Percentiles rank a stretch among this genome's conserved stretches.
phyloP scores from a whole-genome alignment of 2,888 invertebrate species.

The Rhamnusium bicolor region DNA sequence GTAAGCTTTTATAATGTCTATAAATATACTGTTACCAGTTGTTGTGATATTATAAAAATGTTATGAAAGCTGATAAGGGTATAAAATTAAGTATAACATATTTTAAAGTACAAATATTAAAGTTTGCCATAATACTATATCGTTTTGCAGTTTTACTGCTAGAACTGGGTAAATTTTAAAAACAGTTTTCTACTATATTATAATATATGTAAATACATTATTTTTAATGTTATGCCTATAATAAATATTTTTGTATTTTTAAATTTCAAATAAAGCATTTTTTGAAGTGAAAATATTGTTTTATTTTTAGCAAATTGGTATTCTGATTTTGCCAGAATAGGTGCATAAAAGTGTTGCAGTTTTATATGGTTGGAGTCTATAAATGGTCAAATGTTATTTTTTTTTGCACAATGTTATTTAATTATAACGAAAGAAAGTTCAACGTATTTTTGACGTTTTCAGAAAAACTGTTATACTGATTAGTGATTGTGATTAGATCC shows the following conservation, averaged over 20 bases:
- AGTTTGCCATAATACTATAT: slow-evolving; percentile 33
- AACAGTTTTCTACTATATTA: slow-evolving; percentile 18
- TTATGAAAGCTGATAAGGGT: slow-evolving; percentile 23
- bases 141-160: slow-evolving; percentile 5
- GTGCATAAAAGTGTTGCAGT: too few species aligned
- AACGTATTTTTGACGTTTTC: too few species aligned
- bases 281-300: background rate
- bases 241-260: slow-evolving; percentile 29
- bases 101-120: slow-evolving; percentile 29
- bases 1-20: slow-evolving; percentile 25
- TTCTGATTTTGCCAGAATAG: too few species aligned
- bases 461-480: too few species aligned
- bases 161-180: slow-evolving; percentile 26
- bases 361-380: too few species aligned
- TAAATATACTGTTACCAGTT: slow-evolving; percentile 24
- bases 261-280: slow-evolving; percentile 30
- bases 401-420: too few species aligned
- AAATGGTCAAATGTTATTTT: too few species aligned
- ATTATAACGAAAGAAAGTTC: too few species aligned
- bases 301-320: too few species aligned
- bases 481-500: too few species aligned
- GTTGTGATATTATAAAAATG: slow-evolving; percentile 26
- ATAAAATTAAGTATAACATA: background rate
- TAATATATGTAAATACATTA: slow-evolving; percentile 13
- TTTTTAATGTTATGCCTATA: slow-evolving; percentile 25